Conservation (phyloP, 2,113 vertebrate genomes). For the Antidorcas marsupialis region DNA sequence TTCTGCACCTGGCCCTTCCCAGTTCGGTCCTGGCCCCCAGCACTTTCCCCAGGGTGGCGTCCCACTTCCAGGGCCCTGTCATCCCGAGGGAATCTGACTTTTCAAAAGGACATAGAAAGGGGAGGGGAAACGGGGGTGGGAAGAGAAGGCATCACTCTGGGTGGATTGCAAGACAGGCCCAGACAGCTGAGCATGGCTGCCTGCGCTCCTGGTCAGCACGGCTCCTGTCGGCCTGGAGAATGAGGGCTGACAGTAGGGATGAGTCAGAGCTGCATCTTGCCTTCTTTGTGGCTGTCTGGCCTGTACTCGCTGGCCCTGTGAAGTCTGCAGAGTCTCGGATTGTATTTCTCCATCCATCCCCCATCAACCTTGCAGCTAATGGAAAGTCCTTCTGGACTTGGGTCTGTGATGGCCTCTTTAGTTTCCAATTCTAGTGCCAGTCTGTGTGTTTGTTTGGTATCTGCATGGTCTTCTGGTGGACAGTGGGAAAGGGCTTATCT, state of each 20-base stretch:
- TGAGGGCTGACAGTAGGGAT: neutral
- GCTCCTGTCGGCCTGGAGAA: neutral
- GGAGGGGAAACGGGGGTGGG: neutral
- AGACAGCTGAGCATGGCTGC: neutral
- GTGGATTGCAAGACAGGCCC: neutral
- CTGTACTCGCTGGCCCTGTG: neutral
- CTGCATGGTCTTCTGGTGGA: neutral
- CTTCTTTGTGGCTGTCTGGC: neutral
- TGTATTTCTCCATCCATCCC: slow-evolving; percentile 53
- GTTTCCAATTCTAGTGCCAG: slow-evolving; percentile 68
- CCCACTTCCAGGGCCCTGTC: neutral
- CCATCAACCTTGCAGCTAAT: slow-evolving; percentile 29
- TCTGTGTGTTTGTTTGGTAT: neutral
- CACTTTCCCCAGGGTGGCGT: neutral
- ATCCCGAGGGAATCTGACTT: neutral
- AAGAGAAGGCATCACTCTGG: neutral
- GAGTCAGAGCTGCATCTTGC: neutral
- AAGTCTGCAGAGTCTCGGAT: neutral
- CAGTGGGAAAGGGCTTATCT: slow-evolving; percentile 17
- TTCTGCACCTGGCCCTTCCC: neutral
- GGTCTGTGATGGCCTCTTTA: slow-evolving; percentile 52
- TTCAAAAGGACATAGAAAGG: neutral
- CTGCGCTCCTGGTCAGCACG: neutral
- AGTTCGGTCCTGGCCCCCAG: neutral
- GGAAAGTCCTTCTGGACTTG: slow-evolving; percentile 59